Conservation (phyloP, 1,140 invertebrate genomes). For the Acromyrmex charruanus region DNA sequence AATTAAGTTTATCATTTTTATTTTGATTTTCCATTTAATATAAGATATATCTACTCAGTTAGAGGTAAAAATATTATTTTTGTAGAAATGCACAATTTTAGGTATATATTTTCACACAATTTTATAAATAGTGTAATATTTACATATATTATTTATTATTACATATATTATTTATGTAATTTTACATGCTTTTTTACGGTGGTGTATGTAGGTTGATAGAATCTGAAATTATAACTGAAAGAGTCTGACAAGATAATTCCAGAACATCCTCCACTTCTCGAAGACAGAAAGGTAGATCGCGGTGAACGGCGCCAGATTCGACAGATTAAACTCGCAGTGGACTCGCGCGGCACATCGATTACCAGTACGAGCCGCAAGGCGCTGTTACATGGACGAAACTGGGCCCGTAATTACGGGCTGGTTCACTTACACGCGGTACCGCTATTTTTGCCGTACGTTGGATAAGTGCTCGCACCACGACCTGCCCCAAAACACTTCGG, state of each 20-base stretch:
- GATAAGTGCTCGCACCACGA: slow-evolving; percentile 42
- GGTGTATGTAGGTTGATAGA: not conserved
- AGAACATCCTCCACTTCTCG: not conserved
- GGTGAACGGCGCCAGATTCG: slow-evolving; percentile 25
- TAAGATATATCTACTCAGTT: no score
- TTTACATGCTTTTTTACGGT: no score
- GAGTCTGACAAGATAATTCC: not conserved
- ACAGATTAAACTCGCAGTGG: slow-evolving; percentile 25
- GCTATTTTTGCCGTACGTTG: slow-evolving; percentile 57
- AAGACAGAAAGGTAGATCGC: not conserved
- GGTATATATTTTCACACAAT: no score
- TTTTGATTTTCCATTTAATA: no score
- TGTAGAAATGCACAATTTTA: no score
- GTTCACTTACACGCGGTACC: slow-evolving; percentile 56
- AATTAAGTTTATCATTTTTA: no score
- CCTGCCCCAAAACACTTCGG: slow-evolving; percentile 45
- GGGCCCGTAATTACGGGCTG: slow-evolving; percentile 39
- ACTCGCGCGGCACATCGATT: slow-evolving; percentile 38
- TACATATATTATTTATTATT: no score
- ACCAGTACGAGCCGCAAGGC: slow-evolving; percentile 40
- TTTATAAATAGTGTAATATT: no score
- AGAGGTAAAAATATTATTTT: no score
- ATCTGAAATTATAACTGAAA: slow-evolving; percentile 10
- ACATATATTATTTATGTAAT: no score
- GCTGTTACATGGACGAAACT: slow-evolving; percentile 51